Conservation (phyloP, 2,797 vertebrate species). For the Hydrolagus colliei region DNA sequence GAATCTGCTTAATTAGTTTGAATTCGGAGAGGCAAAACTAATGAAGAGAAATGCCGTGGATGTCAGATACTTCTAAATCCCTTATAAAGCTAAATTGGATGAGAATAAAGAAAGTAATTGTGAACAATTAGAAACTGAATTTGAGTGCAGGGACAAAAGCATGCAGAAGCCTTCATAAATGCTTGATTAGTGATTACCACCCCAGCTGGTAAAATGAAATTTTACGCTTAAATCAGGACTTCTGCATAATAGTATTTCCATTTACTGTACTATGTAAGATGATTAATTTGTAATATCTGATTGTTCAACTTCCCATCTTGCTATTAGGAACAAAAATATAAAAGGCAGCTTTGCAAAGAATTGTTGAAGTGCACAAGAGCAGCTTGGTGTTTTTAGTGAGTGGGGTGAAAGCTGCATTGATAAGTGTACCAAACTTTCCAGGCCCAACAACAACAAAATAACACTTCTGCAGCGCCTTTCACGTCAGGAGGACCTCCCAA, state of each 20-base stretch:
- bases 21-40: not conserved
- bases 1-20: not conserved
- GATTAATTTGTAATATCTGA: not conserved
- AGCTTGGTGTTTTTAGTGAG: not conserved
- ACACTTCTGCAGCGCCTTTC: too few species aligned
- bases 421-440: too few species aligned
- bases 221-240: not conserved
- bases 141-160: not conserved
- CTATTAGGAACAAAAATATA: not conserved
- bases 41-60: not conserved
- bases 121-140: not conserved
- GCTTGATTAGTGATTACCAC: not conserved
- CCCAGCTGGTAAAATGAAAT: not conserved
- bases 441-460: too few species aligned
- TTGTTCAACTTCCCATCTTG: not conserved
- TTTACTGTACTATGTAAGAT: not conserved
- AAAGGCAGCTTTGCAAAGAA: not conserved
- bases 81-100: not conserved
- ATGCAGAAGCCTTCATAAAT: not conserved
- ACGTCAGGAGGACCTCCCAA: too few species aligned
- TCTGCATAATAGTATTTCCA: not conserved
- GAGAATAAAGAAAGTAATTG: not conserved
- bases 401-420: not conserved
- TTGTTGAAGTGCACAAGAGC: not conserved
- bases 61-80: not conserved